Evolutionary conservation across 2,797 vertebrate species (phyloP), one percentile per base, ranked within the genome.

Genomic region (Neosilurus mollespiculum): DNA sequence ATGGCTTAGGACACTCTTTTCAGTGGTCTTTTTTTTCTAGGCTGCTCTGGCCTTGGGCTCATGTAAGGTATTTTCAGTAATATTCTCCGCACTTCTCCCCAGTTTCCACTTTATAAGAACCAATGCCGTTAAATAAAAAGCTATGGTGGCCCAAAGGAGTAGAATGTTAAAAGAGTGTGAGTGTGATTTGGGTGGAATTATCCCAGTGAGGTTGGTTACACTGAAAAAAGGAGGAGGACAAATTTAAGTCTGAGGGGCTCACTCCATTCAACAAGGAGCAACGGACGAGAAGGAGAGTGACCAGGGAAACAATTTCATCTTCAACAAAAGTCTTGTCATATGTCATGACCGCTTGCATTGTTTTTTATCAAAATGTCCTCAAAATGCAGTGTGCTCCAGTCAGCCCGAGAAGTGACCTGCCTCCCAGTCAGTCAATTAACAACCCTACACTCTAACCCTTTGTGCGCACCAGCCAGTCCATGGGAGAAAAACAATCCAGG

Each of bases 41-140:
- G 79, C 84, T 85, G 78, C 83, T 87, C 87, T 84, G 89, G 88
- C 87, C 90, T 72, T 84, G 89, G 84, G 86, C 90, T 86, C 79
- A 75, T 16, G 9, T 77, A 88, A 83, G 80, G 84, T 87, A 75
- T 90, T 89, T 91, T 88, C 87, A 81, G 88, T 89, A 90, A 89
- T 88, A 24, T 82, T 80, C 88, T 85, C 85, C 86, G 90, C 91
- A 89, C 89, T 58, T 84, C 70, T 90, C 88, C 87, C 90, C 88
- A 89, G 91, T 90, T 90, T 86, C 86, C 86, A 87, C 87, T 91
- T 92, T 87, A 89, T 87, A 90, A 82, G 89, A 90, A 86, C 83
- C 80, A 72, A 82, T 88, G 81, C 86, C 89, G 87, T 93, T 92
- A 91, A 91, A 93, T 91, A 91, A 92, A 92, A 90, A 91, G 87